A percentile compares a stretch with the other conserved stretches of the same genome.
phyloP scores from a whole-genome alignment of 2,888 invertebrate genomes.

The Conomelus anceps region DNA sequence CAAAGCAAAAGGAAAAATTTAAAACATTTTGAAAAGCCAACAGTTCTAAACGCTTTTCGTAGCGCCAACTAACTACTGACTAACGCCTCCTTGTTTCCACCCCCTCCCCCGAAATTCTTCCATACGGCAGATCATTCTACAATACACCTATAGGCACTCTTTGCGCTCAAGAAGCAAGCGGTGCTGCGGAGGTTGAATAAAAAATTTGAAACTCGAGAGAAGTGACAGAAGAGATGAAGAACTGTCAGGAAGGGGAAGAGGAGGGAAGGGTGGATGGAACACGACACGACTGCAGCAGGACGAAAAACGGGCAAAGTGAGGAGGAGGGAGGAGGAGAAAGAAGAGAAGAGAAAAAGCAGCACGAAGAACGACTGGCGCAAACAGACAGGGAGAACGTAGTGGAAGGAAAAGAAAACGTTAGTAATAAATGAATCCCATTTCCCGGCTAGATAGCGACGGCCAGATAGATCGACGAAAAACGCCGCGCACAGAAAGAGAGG shows the following conservation, averaged over 20 bases:
- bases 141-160: too few species aligned
- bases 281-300: background rate
- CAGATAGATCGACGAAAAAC: background rate
- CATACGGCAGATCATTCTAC: too few species aligned
- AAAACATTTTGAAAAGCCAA: background rate
- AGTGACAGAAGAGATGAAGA: background rate
- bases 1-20: background rate
- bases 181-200: background rate
- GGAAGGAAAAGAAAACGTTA: constrained; percentile 21
- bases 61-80: background rate
- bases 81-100: background rate
- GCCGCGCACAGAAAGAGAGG: background rate
- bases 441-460: background rate
- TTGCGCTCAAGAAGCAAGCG: background rate
- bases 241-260: background rate
- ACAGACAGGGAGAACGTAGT: background rate
- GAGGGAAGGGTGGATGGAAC: background rate
- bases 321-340: background rate
- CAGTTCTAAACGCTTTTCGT: background rate
- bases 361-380: background rate
- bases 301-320: background rate
- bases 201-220: background rate
- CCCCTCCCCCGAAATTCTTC: too few species aligned
- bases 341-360: background rate
- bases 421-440: constrained; percentile 33